Percentiles rank a stretch among this genome's conserved stretches.
Conservation (phyloP, 2,888 invertebrate genomes). For the Agrotis ipsilon region DNA sequence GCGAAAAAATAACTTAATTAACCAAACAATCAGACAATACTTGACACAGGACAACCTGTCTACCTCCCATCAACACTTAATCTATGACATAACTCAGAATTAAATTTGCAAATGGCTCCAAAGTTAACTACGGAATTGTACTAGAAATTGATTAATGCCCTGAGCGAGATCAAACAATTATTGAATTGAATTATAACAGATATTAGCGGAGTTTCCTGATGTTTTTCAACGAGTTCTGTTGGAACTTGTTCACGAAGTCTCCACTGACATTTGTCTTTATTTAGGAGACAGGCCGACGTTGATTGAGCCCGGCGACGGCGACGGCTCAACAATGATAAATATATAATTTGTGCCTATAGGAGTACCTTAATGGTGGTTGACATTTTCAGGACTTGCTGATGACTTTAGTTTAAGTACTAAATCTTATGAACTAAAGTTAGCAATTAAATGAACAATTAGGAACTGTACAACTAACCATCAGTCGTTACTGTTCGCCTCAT, state of each 20-base stretch:
- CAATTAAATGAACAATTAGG: too few species aligned
- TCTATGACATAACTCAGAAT: constrained; percentile 75
- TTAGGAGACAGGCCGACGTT: constrained; percentile 63
- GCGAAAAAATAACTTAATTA: not conserved
- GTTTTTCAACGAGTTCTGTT: constrained; percentile 58
- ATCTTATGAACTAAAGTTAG: too few species aligned
- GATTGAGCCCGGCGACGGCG: constrained; percentile 56
- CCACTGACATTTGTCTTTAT: constrained; percentile 67
- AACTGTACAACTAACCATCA: too few species aligned
- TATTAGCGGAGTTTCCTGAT: constrained; percentile 66
- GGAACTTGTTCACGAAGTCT: constrained; percentile 55
- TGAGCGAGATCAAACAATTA: constrained; percentile 84
- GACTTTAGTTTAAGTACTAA: not conserved
- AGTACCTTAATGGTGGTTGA: not conserved
- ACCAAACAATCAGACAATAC: not conserved
- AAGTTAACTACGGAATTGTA: constrained; percentile 84
- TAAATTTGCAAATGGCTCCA: constrained; percentile 85
- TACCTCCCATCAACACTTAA: constrained; percentile 47
- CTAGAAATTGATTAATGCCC: constrained; percentile 87
- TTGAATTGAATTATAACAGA: constrained; percentile 82
- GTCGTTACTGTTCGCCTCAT: too few species aligned
- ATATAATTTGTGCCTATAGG: constrained; percentile 48
- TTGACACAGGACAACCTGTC: not conserved
- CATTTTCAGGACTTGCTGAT: not conserved
- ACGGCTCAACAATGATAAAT: constrained; percentile 63